Conservation (phyloP, 1,140 invertebrate genomes). For the Drosophila rufa region DNA sequence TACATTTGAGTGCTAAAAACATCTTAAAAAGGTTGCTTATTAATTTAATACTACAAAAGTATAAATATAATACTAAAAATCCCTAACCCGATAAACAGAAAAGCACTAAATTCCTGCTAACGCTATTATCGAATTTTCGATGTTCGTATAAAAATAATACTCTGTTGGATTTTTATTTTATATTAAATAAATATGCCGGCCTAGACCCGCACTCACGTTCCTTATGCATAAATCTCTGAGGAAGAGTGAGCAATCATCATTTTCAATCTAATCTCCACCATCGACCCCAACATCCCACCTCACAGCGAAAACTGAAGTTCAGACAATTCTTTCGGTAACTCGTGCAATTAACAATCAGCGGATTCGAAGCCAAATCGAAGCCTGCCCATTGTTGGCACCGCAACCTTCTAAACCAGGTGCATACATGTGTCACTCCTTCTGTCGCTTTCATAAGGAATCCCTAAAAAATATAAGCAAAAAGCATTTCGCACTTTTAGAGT, state of each 20-base stretch:
- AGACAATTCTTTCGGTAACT: constrained; percentile 7
- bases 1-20: too few species aligned
- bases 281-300: constrained; percentile 7
- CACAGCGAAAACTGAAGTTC: background rate
- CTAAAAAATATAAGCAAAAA: constrained; percentile 35
- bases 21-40: too few species aligned
- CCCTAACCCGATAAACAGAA: too few species aligned
- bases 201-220: background rate
- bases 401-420: constrained; percentile 75
- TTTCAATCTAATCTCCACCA: constrained; percentile 31
- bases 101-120: too few species aligned
- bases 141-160: too few species aligned
- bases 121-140: too few species aligned
- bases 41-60: too few species aligned
- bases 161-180: background rate
- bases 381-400: constrained; percentile 50
- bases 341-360: constrained; percentile 41
- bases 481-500: constrained; percentile 61
- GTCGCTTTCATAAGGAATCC: constrained; percentile 70
- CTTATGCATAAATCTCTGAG: too few species aligned
- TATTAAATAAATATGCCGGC: background rate
- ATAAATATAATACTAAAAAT: too few species aligned
- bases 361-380: constrained; percentile 46
- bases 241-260: constrained; percentile 3
- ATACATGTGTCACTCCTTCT: constrained; percentile 83